Percentiles rank a stretch among this genome's conserved stretches.
These are phyloP conservation scores for Coreoperca whiteheadi DNA, from an alignment of 2,113 vertebrate genomes.

Conservation along the genomic window DNA sequence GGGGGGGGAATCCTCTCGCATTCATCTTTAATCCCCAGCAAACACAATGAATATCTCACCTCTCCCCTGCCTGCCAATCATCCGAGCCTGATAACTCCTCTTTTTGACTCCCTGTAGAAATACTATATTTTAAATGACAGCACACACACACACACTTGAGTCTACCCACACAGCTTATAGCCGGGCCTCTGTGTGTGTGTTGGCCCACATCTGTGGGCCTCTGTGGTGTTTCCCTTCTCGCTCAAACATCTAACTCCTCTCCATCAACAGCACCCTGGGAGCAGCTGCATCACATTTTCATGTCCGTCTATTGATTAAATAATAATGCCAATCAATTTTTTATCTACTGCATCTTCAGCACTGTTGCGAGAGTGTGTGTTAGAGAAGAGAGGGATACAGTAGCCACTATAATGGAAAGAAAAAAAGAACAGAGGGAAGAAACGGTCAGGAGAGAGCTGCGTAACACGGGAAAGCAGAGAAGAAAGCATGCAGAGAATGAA, in stretches of 20 bases:
- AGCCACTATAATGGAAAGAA: background rate
- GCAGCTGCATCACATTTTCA: slow-evolving; percentile 48
- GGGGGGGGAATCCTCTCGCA: slow-evolving; percentile 28
- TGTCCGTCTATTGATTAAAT: slow-evolving; percentile 67
- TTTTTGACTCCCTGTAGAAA: slow-evolving; percentile 51
- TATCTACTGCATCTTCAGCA: slow-evolving; percentile 48
- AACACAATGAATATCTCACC: slow-evolving; percentile 61
- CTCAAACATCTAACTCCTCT: slow-evolving; percentile 47
- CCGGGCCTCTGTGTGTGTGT: background rate
- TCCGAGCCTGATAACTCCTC: slow-evolving; percentile 32
- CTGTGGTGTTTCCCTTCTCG: slow-evolving; percentile 19
- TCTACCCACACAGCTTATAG: background rate
- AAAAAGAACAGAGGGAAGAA: background rate
- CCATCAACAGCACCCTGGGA: slow-evolving; percentile 36
- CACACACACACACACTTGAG: slow-evolving; percentile 22
- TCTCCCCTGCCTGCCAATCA: slow-evolving; percentile 67
- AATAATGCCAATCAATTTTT: slow-evolving; percentile 65
- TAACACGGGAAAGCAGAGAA: background rate
- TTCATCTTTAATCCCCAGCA: slow-evolving; percentile 63
- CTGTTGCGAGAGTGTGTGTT: slow-evolving; percentile 22
- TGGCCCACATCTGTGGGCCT: slow-evolving; percentile 17
- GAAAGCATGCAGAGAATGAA: background rate
- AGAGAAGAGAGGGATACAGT: slow-evolving; percentile 9
- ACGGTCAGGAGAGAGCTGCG: background rate
- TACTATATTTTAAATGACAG: slow-evolving; percentile 50